Percentiles rank a stretch among this genome's conserved stretches.
These are phyloP conservation scores for Lymantria dispar DNA, from an alignment of 2,888 invertebrate species.

Conservation along the genomic window DNA sequence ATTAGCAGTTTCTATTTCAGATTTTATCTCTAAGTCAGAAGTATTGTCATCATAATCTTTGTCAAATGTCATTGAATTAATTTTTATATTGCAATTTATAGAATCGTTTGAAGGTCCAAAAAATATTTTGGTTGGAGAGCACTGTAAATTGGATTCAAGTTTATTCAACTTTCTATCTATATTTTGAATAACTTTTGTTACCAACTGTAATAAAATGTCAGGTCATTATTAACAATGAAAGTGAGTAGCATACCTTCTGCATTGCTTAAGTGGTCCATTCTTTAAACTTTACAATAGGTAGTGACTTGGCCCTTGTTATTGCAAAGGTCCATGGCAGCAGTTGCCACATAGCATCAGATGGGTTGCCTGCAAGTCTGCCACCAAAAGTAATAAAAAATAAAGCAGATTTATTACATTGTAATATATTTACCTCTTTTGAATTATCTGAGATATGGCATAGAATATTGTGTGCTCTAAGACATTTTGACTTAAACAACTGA, in stretches of 20 bases:
- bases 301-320: too few species aligned
- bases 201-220: conserved; percentile 21
- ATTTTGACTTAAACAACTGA: conserved; percentile 37
- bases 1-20: conserved; percentile 3
- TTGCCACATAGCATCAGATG: too few species aligned
- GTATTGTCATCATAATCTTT: conserved; percentile 9
- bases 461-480: conserved; percentile 30
- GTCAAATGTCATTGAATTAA: neutral
- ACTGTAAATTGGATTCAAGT: conserved; percentile 23
- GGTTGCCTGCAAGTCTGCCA: too few species aligned
- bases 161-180: conserved; percentile 32
- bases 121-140: conserved; percentile 5
- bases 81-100: neutral
- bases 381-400: too few species aligned
- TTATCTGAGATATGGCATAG: conserved; percentile 13
- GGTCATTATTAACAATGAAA: neutral
- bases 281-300: too few species aligned
- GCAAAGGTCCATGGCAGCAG: too few species aligned
- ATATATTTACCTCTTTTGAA: conserved; percentile 18
- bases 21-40: conserved; percentile 13
- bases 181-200: conserved; percentile 16
- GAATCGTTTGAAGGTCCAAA: neutral
- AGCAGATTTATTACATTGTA: too few species aligned
- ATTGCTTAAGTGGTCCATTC: too few species aligned
- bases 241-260: too few species aligned